These are phyloP conservation scores for Natrix natrix DNA, from an alignment of 2,797 vertebrate species.

Conservation along the genomic window DNA sequence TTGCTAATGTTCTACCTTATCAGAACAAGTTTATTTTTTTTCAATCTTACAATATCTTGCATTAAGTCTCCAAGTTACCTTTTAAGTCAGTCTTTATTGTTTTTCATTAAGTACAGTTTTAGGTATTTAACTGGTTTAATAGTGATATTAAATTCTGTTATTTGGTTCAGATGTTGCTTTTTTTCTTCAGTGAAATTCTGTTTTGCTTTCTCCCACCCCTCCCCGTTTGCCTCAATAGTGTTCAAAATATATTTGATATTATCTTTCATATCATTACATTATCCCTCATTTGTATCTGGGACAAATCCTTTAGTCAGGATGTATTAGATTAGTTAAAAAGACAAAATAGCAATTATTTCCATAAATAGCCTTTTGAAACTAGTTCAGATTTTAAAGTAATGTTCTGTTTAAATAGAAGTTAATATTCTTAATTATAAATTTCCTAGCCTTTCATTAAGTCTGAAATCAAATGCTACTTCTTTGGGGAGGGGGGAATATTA, in stretches of 20 bases:
- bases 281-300: not conserved
- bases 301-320: not conserved
- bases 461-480: constrained; percentile 15
- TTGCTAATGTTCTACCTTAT: not conserved
- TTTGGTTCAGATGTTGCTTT: not conserved
- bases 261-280: not conserved
- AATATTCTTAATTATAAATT: constrained; percentile 1
- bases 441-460: constrained; percentile 4
- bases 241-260: not conserved
- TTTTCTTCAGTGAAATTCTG: not conserved
- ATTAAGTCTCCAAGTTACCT: not conserved
- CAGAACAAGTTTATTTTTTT: not conserved
- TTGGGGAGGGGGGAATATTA: not conserved
- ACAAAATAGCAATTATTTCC: not conserved
- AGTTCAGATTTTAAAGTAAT: not conserved
- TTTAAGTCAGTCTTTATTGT: not conserved
- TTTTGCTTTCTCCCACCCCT: not conserved
- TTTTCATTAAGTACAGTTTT: not conserved
- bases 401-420: not conserved
- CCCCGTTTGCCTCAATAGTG: not conserved
- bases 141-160: not conserved
- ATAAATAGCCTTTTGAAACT: not conserved
- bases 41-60: not conserved
- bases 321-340: not conserved
- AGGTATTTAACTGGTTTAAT: not conserved